Conservation (phyloP, 2,113 vertebrate species). For the Tympanuchus pallidicinctus region DNA sequence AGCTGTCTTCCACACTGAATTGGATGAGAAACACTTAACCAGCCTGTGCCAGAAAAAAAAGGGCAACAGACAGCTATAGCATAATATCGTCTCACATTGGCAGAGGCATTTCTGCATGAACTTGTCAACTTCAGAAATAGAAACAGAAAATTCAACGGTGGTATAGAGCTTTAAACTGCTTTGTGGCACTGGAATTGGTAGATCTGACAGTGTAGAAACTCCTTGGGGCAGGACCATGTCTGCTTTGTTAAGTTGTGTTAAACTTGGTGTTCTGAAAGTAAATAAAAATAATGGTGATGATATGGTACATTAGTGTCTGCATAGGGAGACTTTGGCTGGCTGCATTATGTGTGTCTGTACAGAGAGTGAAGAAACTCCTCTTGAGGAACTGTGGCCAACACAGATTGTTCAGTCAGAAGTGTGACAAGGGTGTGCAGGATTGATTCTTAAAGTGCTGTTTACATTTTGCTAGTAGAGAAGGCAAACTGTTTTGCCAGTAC, state of each 20-base stretch:
- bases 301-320: neutral
- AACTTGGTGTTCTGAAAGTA: neutral
- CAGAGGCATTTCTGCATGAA: neutral
- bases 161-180: neutral
- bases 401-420: neutral
- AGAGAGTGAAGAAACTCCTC: neutral
- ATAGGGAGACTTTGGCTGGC: neutral
- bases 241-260: neutral
- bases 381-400: neutral
- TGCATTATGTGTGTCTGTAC: fast-evolving
- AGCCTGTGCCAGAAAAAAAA: neutral
- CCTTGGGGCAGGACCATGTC: neutral
- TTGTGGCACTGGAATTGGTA: neutral
- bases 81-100: neutral
- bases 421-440: slow-evolving; percentile 30
- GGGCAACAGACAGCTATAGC: neutral
- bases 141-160: neutral
- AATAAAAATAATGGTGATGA: neutral
- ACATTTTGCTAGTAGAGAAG: neutral
- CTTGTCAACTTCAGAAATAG: neutral
- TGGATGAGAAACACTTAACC: neutral
- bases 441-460: slow-evolving; percentile 33
- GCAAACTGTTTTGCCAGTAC: neutral
- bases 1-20: neutral
- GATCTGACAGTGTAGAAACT: neutral